Evolutionary conservation across 1,140 invertebrate species (phyloP).

Genomic region (Ceratoteleas bidentatus): DNA sequence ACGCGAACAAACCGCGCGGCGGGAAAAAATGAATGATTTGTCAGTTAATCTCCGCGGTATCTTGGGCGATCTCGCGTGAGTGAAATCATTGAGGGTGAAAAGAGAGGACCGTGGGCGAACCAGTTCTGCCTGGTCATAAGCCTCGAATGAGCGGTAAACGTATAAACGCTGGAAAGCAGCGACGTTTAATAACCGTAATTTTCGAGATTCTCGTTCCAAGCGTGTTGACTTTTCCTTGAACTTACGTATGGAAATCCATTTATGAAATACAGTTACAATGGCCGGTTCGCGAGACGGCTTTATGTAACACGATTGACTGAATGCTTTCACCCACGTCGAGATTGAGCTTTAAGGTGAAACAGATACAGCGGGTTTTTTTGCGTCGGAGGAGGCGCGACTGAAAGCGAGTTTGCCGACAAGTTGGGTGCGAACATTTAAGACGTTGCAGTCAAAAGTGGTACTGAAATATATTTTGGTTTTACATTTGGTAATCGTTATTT

Average conservation of each 20-base stretch:
- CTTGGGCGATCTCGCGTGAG: slow-evolving; percentile 61
- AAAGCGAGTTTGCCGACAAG: no score
- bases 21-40: slow-evolving; percentile 47
- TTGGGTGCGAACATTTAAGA: no score
- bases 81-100: slow-evolving; percentile 68
- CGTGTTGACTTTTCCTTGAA: slow-evolving; percentile 63
- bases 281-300: slow-evolving; percentile 14
- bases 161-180: slow-evolving; percentile 59
- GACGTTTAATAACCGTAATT: slow-evolving; percentile 64
- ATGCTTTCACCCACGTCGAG: slow-evolving; percentile 45
- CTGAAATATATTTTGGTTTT: no score
- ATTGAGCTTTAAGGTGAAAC: slow-evolving; percentile 4
- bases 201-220: slow-evolving; percentile 43
- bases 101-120: slow-evolving; percentile 76
- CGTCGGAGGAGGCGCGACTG: no score
- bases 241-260: slow-evolving; percentile 51
- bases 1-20: slow-evolving; percentile 9
- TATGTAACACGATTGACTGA: slow-evolving; percentile 32
- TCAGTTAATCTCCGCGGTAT: slow-evolving; percentile 56
- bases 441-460: no score
- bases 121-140: slow-evolving; percentile 69
- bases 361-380: no score
- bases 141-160: slow-evolving; percentile 61
- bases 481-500: no score
- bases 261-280: slow-evolving; percentile 44